Evolutionary conservation across 2,888 invertebrate genomes (phyloP), one percentile per base, ranked within the genome.

Genomic region (Neoascia interrupta): DNA sequence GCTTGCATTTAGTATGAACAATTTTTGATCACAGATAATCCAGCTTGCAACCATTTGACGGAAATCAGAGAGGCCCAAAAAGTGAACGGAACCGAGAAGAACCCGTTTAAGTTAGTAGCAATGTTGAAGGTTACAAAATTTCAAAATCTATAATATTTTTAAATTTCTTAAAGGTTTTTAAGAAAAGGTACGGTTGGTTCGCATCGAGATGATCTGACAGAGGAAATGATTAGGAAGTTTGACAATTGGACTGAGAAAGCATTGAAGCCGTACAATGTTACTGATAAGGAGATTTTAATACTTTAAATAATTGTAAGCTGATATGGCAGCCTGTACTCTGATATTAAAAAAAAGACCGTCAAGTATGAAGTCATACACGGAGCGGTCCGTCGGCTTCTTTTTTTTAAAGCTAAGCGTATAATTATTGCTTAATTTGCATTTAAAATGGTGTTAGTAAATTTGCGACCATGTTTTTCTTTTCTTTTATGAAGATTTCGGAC

Each of bases 181-280:
- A 18, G 68, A 11, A 56, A 68, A 23, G 68, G 68, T 1, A 16
- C 6, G 1, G 47, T 68, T 1, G 68, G 56, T 10, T 31, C 56
- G 0, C 23, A 68, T 6, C 56, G 43, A 15, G 56, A 56, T 5
- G 68, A 68, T 13, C 19, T 68, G 2, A 23, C 19, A 0, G 21
- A 28, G 0, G 47, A 49, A 0, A 6, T 49, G 6, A 68, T 56
- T 16, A 1, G 21, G 10, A 18, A n/a, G 10, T 36, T 68, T 15
- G 39, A 68, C 3, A 21, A 56, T 3, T 68, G 68, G 68, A 47
- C 56, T 8, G 2, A 23, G 11, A 39, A 37, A 5, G 5, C 18
- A 3, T 19, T 68, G 26, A 15, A 31, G 10, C 23, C 28, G 0
- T 28, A 39, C 11, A 19, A 6, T 15, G n/a, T 68, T 1, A 56